Percentiles rank a stretch among this genome's conserved stretches.
These are phyloP conservation scores for Stigmatopora nigra DNA, from an alignment of 2,113 vertebrate genomes.

Conservation along the genomic window DNA sequence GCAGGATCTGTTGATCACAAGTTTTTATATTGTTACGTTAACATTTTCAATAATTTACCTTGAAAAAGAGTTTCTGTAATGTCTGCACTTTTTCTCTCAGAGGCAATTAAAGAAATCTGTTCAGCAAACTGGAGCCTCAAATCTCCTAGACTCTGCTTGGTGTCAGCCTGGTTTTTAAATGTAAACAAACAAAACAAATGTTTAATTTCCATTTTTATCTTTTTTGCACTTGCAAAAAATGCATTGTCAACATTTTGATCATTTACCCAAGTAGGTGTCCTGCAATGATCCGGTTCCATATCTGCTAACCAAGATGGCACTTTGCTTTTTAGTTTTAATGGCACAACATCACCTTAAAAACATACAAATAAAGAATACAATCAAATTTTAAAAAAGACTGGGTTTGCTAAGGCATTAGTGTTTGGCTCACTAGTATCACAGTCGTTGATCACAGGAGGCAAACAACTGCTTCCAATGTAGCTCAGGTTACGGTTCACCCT, in stretches of 20 bases:
- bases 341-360: slow-evolving; percentile 4
- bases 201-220: not conserved
- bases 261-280: slow-evolving; percentile 21
- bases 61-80: slow-evolving; percentile 10
- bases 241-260: not conserved
- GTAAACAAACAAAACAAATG: not conserved
- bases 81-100: slow-evolving; percentile 15
- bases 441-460: slow-evolving; percentile 39
- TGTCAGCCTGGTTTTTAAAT: slow-evolving; percentile 20
- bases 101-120: slow-evolving; percentile 39
- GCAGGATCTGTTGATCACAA: not conserved
- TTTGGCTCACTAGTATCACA: slow-evolving; percentile 16
- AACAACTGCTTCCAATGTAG: slow-evolving; percentile 26
- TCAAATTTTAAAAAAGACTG: not conserved
- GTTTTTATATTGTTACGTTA: not conserved
- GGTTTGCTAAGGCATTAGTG: not conserved
- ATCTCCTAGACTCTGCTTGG: slow-evolving; percentile 30
- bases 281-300: slow-evolving; percentile 14
- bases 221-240: not conserved
- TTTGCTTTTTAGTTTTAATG: slow-evolving; percentile 1
- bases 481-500: slow-evolving; percentile 40
- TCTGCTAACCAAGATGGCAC: slow-evolving; percentile 46
- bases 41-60: slow-evolving; percentile 22
- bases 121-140: slow-evolving; percentile 50
- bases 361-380: not conserved